Conservation (phyloP, 2,888 invertebrate species). For the Cataglyphis cursor region DNA sequence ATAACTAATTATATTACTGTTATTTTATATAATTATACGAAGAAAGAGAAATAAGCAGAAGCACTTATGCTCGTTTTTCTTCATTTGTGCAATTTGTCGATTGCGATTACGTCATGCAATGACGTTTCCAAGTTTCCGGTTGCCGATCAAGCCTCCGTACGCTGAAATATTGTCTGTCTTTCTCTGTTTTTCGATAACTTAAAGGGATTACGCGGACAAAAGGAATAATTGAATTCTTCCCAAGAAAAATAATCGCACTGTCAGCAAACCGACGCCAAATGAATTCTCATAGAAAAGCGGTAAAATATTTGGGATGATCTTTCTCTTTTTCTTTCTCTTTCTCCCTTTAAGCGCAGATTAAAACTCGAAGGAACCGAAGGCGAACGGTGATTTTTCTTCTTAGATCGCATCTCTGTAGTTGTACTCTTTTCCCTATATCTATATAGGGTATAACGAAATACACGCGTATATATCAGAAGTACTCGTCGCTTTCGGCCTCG, state of each 20-base stretch:
- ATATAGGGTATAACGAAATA: constrained; percentile 38
- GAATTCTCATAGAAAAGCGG: constrained; percentile 55
- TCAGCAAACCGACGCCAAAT: constrained; percentile 41
- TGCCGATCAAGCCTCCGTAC: constrained; percentile 6
- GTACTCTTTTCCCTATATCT: not conserved
- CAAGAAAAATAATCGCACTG: constrained; percentile 48
- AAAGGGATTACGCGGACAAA: constrained; percentile 42
- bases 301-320: constrained; percentile 44
- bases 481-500: constrained; percentile 32
- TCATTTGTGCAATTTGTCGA: not conserved
- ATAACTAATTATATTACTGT: not conserved
- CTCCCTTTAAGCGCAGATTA: constrained; percentile 36
- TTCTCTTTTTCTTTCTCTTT: not conserved
- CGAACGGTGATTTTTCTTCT: constrained; percentile 27
- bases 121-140: constrained; percentile 26
- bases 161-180: constrained; percentile 34
- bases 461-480: constrained; percentile 29
- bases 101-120: not conserved
- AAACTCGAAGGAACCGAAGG: constrained; percentile 21
- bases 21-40: not conserved
- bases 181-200: constrained; percentile 23
- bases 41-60: not conserved
- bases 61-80: not conserved
- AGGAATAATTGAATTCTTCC: constrained; percentile 51
- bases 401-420: constrained; percentile 27